A percentile compares a stretch with the other conserved stretches of the same genome.
Conservation (phyloP, 2,888 invertebrate genomes). For the Eutolmus rufibarbis region DNA sequence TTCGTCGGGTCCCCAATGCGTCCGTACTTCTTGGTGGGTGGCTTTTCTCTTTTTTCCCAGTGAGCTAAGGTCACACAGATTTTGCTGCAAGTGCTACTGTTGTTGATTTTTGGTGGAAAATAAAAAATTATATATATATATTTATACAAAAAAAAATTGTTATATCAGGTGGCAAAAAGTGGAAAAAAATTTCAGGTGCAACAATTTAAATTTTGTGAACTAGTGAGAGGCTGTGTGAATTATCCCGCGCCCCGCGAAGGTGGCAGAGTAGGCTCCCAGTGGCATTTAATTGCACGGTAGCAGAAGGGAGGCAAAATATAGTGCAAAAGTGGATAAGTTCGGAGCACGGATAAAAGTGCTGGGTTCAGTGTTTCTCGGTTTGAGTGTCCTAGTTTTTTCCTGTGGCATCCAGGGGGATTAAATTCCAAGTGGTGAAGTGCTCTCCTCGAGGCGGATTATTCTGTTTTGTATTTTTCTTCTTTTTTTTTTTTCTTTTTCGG, state of each 20-base stretch:
- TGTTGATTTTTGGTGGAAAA: background rate
- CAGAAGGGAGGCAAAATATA: background rate
- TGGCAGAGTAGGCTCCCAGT: background rate
- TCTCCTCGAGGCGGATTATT: constrained; percentile 16
- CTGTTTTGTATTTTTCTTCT: background rate
- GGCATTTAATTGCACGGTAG: background rate
- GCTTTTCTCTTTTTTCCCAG: background rate
- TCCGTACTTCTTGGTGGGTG: constrained; percentile 27
- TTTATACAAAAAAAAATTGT: background rate
- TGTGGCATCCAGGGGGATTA: constrained; percentile 14
- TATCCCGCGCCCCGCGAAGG: background rate
- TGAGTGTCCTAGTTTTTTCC: constrained; percentile 30
- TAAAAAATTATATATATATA: background rate
- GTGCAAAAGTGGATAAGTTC: constrained; percentile 15
- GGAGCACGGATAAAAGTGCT: constrained; percentile 13
- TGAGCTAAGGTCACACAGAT: constrained; percentile 21
- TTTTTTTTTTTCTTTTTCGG: background rate
- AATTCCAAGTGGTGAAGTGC: background rate
- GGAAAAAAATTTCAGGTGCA: background rate
- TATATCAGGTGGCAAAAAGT: background rate
- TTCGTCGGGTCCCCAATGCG: constrained; percentile 44
- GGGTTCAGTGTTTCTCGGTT: background rate
- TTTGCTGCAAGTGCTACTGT: background rate
- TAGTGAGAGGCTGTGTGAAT: background rate
- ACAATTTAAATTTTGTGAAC: background rate